These are phyloP conservation scores for Pantherophis alleghaniensis DNA, from an alignment of 2,797 vertebrate genomes.

Conservation along the genomic window DNA sequence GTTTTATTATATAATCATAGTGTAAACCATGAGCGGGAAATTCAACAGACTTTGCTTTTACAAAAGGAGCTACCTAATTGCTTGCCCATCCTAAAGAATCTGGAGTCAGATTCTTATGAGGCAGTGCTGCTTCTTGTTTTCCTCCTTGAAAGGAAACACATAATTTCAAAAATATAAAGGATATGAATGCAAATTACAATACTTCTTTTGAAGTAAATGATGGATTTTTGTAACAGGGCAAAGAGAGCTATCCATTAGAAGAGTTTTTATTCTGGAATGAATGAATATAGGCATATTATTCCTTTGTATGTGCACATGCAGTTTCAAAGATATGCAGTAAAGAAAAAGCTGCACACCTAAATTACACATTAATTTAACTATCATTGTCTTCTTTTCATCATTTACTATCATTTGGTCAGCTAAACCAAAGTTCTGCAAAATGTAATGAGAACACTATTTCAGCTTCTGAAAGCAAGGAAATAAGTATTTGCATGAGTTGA, in stretches of 20 bases:
- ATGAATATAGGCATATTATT: background rate
- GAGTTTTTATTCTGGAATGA: background rate
- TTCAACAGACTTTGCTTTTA: background rate
- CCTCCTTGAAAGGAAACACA: background rate
- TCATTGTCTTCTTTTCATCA: background rate
- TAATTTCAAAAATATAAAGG: background rate
- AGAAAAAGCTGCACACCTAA: conserved; percentile 23
- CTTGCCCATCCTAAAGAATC: background rate
- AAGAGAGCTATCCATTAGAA: background rate
- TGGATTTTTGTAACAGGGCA: accelerated
- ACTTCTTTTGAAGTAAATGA: accelerated
- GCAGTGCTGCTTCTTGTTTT: background rate
- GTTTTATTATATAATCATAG: background rate
- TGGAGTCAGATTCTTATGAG: background rate
- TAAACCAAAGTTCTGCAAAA: background rate
- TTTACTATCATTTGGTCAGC: no score
- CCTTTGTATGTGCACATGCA: background rate
- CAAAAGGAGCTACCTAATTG: background rate
- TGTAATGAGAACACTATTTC: background rate
- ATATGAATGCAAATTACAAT: conserved; percentile 26
- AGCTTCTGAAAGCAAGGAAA: background rate
- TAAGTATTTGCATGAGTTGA: background rate
- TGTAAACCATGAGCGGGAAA: background rate
- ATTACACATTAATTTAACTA: background rate
- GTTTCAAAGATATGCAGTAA: conserved; percentile 12